Base-by-base conservation (phyloP, 2,113 vertebrate genomes). In the Corythornis vintsioides region DNA sequence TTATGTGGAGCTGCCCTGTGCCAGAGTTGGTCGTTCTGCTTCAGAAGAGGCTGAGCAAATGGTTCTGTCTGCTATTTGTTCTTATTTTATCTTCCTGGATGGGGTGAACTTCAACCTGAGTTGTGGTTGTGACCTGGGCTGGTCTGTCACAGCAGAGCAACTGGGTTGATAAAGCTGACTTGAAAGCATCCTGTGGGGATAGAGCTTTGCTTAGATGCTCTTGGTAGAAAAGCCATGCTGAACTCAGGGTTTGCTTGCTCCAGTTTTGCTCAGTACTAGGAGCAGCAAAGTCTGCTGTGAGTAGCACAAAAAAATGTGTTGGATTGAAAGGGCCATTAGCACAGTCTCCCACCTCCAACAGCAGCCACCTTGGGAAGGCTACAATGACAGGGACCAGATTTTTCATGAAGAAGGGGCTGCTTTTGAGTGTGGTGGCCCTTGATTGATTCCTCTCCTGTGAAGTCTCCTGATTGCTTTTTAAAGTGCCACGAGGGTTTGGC, bases 361-460 rank as follows among this genome's bases (percentile, higher is more conserved):
- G 35, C 66, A 75, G 33, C 15, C 48, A 28, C 10, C 13, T 48
- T 71, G 80, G 14, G 40, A 77, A 73, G 25, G 13, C 9, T 43
- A 24, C 22, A 42, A 28, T 5, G 21, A 16, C 50, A 38, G 29
- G 7, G 15, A 65, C 15, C 2, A 2, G 25, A 40, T 20, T 48
- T 35, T 28, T 53, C 11, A 15, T 19, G 18, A 52, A 14, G n/a
- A 29, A 35, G 6, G 31, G 13, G 13, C 22, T 48, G 20, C 13
- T 50, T 70, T 61, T 33, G 13, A 22, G 10, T 12, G 3, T 14
- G 42, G 21, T 31, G 45, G 4, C 15, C 24, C 13, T 45, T 1
- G 0, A 20, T 0, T 29, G 4, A 61, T 4, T 63, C 42, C 9
- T 78, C 18, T 63, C 25, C 47, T 13, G 0, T 20, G 35, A 81